Conservation (phyloP, 2,113 vertebrate genomes). For the Daubentonia madagascariensis region DNA sequence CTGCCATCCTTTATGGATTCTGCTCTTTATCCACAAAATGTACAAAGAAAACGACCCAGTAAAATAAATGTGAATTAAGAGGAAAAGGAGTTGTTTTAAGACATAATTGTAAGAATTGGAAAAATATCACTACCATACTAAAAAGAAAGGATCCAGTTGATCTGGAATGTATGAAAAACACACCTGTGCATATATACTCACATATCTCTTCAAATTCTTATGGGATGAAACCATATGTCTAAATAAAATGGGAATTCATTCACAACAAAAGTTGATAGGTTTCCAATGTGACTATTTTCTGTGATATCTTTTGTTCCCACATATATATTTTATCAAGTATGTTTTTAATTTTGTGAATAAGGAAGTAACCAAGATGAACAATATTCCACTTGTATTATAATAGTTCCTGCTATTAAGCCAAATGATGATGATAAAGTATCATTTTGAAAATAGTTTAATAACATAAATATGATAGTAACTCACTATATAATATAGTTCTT, state of each 20-base stretch:
- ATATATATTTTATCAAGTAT: neutral
- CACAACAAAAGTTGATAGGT: neutral
- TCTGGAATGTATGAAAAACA: neutral
- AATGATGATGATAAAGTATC: neutral
- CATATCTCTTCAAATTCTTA: neutral
- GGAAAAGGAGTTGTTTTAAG: neutral
- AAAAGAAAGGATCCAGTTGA: neutral
- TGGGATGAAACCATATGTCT: neutral
- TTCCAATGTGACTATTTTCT: neutral
- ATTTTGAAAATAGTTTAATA: neutral
- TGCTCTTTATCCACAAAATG: neutral
- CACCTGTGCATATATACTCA: neutral
- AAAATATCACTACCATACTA: neutral
- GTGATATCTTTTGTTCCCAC: neutral
- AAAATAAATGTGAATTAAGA: conserved; percentile 3
- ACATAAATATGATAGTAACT: neutral
- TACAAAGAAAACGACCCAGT: neutral
- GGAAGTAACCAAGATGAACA: neutral
- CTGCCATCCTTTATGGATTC: neutral
- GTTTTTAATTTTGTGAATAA: neutral
- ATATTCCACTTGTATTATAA: neutral
- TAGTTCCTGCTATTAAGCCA: neutral
- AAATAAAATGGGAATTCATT: neutral
- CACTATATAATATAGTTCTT: neutral
- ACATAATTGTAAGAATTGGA: neutral